These are phyloP conservation scores for Hydriomena furcata DNA, from an alignment of 2,888 invertebrate genomes.

Conservation along the genomic window DNA sequence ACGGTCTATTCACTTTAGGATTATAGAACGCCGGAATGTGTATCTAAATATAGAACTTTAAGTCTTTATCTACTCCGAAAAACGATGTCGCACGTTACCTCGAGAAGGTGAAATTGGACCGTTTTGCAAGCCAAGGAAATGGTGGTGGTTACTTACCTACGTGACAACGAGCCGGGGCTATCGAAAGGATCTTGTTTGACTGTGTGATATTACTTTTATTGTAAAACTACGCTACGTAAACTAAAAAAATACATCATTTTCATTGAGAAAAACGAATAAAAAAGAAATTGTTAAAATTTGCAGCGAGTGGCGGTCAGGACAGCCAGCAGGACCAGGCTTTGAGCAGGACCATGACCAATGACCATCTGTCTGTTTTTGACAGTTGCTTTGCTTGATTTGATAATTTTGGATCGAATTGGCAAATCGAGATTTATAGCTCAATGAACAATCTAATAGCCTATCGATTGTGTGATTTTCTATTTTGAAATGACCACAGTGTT, in stretches of 20 bases:
- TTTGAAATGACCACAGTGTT: too few relatives aligned
- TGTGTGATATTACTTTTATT: background rate
- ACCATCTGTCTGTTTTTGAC: too few relatives aligned
- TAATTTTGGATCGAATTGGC: too few relatives aligned
- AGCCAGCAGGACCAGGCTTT: too few relatives aligned
- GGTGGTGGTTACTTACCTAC: constrained; percentile 44
- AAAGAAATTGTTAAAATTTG: too few relatives aligned
- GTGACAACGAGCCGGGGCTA: background rate
- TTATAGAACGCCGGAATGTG: background rate
- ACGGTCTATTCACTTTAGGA: constrained; percentile 33
- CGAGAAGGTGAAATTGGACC: constrained; percentile 33
- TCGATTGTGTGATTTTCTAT: too few relatives aligned
- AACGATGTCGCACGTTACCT: background rate
- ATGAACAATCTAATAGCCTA: too few relatives aligned
- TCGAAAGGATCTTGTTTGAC: background rate
- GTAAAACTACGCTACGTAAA: background rate
- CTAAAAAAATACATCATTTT: background rate
- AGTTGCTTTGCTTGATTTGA: too few relatives aligned
- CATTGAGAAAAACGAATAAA: background rate
- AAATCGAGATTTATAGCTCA: too few relatives aligned
- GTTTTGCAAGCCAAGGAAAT: constrained; percentile 44
- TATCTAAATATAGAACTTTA: background rate
- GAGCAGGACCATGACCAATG: too few relatives aligned
- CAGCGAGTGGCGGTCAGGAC: too few relatives aligned
- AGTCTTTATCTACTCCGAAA: too few relatives aligned